Percentiles rank a stretch among this genome's conserved stretches.
Conservation (phyloP, 2,113 vertebrate genomes). For the Arvicanthis niloticus region DNA sequence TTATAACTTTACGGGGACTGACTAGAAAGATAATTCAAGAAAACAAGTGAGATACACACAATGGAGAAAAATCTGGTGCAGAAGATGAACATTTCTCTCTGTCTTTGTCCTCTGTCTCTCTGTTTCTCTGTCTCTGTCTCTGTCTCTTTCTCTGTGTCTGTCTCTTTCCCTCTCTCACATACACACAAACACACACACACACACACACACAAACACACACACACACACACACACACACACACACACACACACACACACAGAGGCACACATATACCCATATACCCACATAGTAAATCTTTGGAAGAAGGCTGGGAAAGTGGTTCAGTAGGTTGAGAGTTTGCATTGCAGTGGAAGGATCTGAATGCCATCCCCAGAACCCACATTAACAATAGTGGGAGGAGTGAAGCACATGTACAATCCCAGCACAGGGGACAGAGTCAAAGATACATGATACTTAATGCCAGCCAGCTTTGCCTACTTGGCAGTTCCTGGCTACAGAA, state of each 20-base stretch:
- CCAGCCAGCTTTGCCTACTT: background rate
- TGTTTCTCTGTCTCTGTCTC: background rate
- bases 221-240: background rate
- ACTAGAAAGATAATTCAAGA: constrained; percentile 36
- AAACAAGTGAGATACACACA: background rate
- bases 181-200: background rate
- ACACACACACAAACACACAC: background rate
- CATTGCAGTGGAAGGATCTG: background rate
- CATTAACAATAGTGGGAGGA: background rate
- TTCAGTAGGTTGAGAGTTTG: too few relatives aligned
- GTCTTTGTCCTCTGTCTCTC: background rate
- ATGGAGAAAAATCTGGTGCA: constrained; percentile 3
- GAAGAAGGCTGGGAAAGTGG: background rate
- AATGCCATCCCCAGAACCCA: too few relatives aligned
- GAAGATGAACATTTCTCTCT: background rate
- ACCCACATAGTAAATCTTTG: background rate
- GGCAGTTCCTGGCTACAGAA: too few relatives aligned
- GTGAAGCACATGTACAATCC: background rate
- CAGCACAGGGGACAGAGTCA: background rate
- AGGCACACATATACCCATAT: background rate
- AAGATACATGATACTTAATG: background rate
- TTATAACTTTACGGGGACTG: constrained; percentile 51
- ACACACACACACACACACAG: background rate
- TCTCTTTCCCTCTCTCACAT: background rate
- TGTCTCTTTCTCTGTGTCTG: background rate